Evolutionary conservation across 2,888 invertebrate genomes (phyloP).

Genomic region (Atrina japonica): DNA sequence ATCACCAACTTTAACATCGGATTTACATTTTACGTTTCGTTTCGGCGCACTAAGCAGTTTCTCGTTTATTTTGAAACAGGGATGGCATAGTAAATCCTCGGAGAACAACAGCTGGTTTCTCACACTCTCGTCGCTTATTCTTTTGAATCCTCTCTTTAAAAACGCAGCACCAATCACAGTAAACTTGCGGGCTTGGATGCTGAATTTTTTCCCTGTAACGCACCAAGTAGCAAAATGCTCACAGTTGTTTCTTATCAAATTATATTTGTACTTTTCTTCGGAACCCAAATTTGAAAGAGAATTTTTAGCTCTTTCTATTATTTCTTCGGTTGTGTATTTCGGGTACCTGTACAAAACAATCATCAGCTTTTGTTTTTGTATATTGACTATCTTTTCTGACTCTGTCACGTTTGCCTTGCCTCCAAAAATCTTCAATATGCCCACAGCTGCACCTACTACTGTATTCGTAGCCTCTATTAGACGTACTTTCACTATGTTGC

Average conservation of each 20-base stretch:
- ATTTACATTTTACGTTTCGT: not conserved
- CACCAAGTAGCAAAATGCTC: conserved; percentile 34
- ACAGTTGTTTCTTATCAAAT: conserved; percentile 17
- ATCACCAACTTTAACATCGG: conserved; percentile 22
- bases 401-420: conserved; percentile 21
- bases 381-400: conserved; percentile 4
- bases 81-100: conserved; percentile 9
- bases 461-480: conserved; percentile 31
- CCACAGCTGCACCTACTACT: not conserved
- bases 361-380: conserved; percentile 10
- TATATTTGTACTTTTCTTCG: conserved; percentile 1
- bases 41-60: not conserved
- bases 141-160: conserved; percentile 10
- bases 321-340: conserved; percentile 1
- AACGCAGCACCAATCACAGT: conserved; percentile 18
- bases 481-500: not conserved
- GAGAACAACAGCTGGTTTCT: conserved; percentile 24
- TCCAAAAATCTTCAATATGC: conserved; percentile 11
- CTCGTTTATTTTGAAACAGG: conserved; percentile 24
- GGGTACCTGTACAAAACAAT: conserved; percentile 7
- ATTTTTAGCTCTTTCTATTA: conserved; percentile 2
- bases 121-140: conserved; percentile 20
- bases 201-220: conserved; percentile 25
- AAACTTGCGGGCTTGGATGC: conserved; percentile 24
- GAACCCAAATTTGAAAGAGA: not conserved